These are phyloP conservation scores for Dasysyrphus albostriatus DNA, from an alignment of 2,888 invertebrate species.

Conservation along the genomic window DNA sequence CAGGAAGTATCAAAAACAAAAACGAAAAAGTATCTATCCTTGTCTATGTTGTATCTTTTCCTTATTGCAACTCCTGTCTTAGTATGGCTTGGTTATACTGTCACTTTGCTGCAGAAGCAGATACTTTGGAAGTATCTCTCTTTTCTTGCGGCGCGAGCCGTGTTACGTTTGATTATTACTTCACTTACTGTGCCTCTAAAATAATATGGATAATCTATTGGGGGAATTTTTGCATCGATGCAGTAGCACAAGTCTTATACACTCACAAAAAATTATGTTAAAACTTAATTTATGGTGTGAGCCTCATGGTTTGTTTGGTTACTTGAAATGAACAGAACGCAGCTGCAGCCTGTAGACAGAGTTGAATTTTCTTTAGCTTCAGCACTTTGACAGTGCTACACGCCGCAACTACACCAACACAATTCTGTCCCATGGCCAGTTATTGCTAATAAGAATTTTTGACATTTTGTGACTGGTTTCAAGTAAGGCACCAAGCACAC, in stretches of 20 bases:
- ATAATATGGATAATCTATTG: background rate
- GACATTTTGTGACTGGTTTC: no score
- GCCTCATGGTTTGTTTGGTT: no score
- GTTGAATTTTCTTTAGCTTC: no score
- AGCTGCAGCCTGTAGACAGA: no score
- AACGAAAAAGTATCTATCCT: slow-evolving; percentile 37
- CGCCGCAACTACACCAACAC: no score
- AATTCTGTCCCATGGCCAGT: no score
- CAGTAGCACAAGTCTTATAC: background rate
- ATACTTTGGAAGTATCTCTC: slow-evolving; percentile 6
- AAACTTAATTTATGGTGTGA: background rate
- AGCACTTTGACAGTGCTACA: no score
- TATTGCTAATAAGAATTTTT: no score
- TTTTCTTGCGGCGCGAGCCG: slow-evolving; percentile 26
- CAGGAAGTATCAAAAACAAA: slow-evolving; percentile 17
- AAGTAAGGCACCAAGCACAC: no score
- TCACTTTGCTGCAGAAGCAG: background rate
- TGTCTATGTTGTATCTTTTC: slow-evolving; percentile 52
- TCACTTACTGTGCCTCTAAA: slow-evolving; percentile 7
- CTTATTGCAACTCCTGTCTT: slow-evolving; percentile 53
- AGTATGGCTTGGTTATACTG: slow-evolving; percentile 14
- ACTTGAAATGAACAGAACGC: no score
- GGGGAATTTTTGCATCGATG: background rate
- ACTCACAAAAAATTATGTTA: background rate
- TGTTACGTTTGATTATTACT: slow-evolving; percentile 52